Conservation (phyloP, 1,140 invertebrate genomes). For the Amphibalanus amphitrite region DNA sequence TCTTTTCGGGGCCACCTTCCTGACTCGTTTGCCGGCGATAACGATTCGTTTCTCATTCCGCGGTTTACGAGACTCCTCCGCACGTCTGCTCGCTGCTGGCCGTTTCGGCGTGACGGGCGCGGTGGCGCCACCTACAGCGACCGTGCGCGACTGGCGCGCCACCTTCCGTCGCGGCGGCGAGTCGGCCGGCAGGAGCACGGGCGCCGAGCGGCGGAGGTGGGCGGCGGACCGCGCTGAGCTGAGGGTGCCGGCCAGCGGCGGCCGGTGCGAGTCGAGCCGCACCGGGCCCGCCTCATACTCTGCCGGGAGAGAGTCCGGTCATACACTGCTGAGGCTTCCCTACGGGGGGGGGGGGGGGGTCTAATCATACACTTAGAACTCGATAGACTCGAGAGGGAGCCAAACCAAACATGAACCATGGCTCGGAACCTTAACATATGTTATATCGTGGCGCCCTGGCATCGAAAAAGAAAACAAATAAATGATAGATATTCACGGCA, state of each 20-base stretch:
- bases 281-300: neutral
- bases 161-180: conserved; percentile 1
- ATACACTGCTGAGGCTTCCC: too few relatives aligned
- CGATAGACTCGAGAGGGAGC: too few relatives aligned
- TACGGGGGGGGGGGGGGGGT: too few relatives aligned
- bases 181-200: neutral
- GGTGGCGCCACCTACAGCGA: neutral
- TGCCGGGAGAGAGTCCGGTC: neutral
- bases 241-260: neutral
- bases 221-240: neutral
- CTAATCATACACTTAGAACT: too few relatives aligned
- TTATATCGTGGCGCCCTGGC: too few relatives aligned
- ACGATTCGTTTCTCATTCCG: neutral
- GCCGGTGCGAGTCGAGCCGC: neutral
- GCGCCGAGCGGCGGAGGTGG: neutral
- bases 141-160: neutral
- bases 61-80: neutral
- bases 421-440: too few relatives aligned
- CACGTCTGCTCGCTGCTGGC: too few relatives aligned
- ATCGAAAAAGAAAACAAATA: too few relatives aligned
- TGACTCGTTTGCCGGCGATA: neutral
- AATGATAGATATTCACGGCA: too few relatives aligned
- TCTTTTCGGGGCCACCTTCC: neutral
- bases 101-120: neutral
- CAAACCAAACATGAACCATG: too few relatives aligned